Base-by-base conservation (phyloP, 2,888 invertebrate species). In the Encarsia formosa region DNA sequence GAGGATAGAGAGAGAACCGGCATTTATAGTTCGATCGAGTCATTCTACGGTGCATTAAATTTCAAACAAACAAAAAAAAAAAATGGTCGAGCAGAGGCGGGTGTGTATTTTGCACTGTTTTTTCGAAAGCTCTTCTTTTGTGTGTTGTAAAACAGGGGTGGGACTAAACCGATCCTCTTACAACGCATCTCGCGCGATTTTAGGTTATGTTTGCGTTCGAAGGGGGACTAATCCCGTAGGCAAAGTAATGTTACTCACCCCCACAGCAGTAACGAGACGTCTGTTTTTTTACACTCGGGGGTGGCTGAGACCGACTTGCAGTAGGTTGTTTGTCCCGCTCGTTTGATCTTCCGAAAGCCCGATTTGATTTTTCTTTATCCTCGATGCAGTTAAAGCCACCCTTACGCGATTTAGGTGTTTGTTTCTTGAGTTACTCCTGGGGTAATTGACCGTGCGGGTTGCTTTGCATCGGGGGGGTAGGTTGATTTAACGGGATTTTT, bases 301-400 rank as follows among this genome's bases (percentile, higher is more conserved):
- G 29, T 29, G 13, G 29, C 13, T 29, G 29, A 29, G 13, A 29
- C 13, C 13, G 29, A 13, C 29, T 29, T 8, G 8, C 8, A 29
- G 29, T 29, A 13, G 13, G 8, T 9, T 13, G 29, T 9, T 29
- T 29, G 29, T 8, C 29, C 29, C 29, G 64, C 70, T 66, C 71
- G 73, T 73, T 73, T 73, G 71, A 73, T 71, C 72, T 70, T 66
- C 19, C 46, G 40, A 29, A n/a, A n/a, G n/a, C n/a, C 19, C 32
- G 45, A 46, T 23, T 53, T 20, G 32, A 50, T 44, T 49, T 38
- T 24, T 26, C 23, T 32, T 9, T 23, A 16, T 5, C 37, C 31
- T 20, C 23, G 31, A 9, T 39, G 34, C 39, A 39, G 29, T 16
- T 22, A 18, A 2, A 2, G 13, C 6, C 20, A 8, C 35, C 15